Percentiles rank a stretch among this genome's conserved stretches.
These are phyloP conservation scores for Drosophila rufa DNA, from an alignment of 1,140 invertebrate species.

Conservation along the genomic window DNA sequence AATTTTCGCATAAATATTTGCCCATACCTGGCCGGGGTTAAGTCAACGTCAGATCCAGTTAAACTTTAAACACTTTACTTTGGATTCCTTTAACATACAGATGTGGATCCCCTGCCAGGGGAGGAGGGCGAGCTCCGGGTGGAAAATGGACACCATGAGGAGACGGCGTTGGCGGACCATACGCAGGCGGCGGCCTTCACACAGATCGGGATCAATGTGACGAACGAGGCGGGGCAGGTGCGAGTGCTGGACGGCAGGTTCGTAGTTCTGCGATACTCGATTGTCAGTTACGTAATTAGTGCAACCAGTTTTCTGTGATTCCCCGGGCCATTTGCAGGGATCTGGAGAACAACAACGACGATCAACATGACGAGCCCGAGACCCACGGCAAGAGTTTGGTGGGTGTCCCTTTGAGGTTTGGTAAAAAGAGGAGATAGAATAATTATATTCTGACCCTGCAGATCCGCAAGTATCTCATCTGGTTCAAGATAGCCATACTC, in stretches of 20 bases:
- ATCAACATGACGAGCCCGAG: slow-evolving; percentile 77
- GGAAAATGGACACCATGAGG: slow-evolving; percentile 62
- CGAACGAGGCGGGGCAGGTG: slow-evolving; percentile 81
- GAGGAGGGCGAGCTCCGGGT: slow-evolving; percentile 53
- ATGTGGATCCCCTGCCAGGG: slow-evolving; percentile 69
- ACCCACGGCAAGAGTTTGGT: slow-evolving; percentile 60
- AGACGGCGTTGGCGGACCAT: slow-evolving; percentile 28
- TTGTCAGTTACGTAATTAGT: slow-evolving; percentile 82
- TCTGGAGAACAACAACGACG: slow-evolving; percentile 82
- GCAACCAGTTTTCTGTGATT: slow-evolving; percentile 81
- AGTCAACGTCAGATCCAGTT: not conserved
- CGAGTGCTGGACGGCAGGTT: slow-evolving; percentile 79
- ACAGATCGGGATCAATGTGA: slow-evolving; percentile 84
- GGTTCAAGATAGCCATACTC: slow-evolving; percentile 85
- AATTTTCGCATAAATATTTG: slow-evolving; percentile 57
- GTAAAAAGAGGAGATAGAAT: no score
- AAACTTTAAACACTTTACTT: not conserved
- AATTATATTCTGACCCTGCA: slow-evolving; percentile 6
- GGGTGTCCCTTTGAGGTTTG: not conserved
- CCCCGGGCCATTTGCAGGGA: slow-evolving; percentile 67
- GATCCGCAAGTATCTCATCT: slow-evolving; percentile 75
- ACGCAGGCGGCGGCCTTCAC: slow-evolving; percentile 56
- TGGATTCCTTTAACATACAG: slow-evolving; percentile 23
- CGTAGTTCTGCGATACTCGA: slow-evolving; percentile 70
- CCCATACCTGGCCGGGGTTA: slow-evolving; percentile 36